Evolutionary conservation across 2,797 vertebrate species (phyloP).

Genomic region (Melanogrammus aeglefinus): DNA sequence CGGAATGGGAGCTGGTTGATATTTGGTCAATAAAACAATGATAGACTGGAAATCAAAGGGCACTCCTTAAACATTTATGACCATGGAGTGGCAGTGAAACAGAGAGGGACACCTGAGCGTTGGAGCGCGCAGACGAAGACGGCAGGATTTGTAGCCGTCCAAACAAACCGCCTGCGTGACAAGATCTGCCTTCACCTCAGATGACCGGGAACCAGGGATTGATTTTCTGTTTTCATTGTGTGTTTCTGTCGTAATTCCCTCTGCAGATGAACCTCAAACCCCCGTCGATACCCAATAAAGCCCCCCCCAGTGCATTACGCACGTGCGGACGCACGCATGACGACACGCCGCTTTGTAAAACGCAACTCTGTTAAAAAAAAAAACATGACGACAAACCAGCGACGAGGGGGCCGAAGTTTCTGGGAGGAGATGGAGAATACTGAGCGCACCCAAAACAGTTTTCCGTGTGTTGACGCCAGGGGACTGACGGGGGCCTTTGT

Average conservation of each 20-base stretch:
- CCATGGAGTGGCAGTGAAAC: conserved; percentile 67
- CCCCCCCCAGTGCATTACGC: too few species aligned
- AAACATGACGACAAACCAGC: neutral
- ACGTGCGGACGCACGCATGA: neutral
- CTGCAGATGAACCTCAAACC: conserved; percentile 1
- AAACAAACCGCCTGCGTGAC: conserved; percentile 59
- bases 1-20: conserved; percentile 75
- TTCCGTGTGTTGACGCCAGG: conserved; percentile 54
- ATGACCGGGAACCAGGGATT: conserved; percentile 48
- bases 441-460: conserved; percentile 36
- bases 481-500: conserved; percentile 72
- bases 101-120: conserved; percentile 59
- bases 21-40: conserved; percentile 82
- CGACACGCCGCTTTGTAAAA: conserved; percentile 27
- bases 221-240: neutral
- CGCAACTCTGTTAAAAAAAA: conserved; percentile 7
- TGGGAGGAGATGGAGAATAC: conserved; percentile 37
- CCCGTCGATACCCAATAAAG: neutral
- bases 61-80: conserved; percentile 85
- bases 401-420: conserved; percentile 25
- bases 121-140: conserved; percentile 67
- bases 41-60: conserved; percentile 82
- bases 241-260: neutral
- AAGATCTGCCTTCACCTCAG: conserved; percentile 62
- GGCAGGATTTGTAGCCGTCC: conserved; percentile 57